Evolutionary conservation across 2,888 invertebrate species (phyloP).

Genomic region (Drosophila pseudotalamancana): DNA sequence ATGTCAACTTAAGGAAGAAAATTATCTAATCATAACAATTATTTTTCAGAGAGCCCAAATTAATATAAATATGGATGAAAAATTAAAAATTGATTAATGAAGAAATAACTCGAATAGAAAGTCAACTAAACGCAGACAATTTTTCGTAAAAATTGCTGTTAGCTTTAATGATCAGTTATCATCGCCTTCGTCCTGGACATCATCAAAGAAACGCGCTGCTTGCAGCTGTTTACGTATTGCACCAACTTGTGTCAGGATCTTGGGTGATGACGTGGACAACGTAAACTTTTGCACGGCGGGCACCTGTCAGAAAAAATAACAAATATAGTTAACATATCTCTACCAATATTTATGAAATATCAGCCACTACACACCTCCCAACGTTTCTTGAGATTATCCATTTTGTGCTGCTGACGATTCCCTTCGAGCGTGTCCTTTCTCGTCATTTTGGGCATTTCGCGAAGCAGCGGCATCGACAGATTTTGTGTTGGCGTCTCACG

Average conservation of each 20-base stretch:
- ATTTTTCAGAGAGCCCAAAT: constrained; percentile 10
- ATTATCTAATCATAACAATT: constrained; percentile 43
- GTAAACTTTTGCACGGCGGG: constrained; percentile 86
- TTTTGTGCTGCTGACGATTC: constrained; percentile 49
- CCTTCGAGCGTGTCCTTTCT: constrained; percentile 59
- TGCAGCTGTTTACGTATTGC: constrained; percentile 89
- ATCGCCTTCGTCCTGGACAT: constrained; percentile 29
- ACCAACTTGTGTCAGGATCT: constrained; percentile 88
- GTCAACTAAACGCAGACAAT: constrained; percentile 25
- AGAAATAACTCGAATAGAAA: constrained; percentile 3
- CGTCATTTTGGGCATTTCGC: constrained; percentile 85
- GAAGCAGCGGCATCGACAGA: constrained; percentile 87
- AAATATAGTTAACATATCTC: not conserved
- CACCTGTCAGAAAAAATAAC: constrained; percentile 84
- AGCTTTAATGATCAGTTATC: constrained; percentile 45
- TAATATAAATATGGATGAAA: not conserved
- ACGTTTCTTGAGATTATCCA: constrained; percentile 84
- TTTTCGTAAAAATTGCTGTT: constrained; percentile 42
- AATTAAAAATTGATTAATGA: constrained; percentile 15
- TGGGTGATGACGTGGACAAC: constrained; percentile 78
- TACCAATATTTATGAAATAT: not conserved
- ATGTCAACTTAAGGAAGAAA: constrained; percentile 22
- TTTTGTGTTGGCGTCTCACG: constrained; percentile 81
- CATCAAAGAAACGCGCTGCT: constrained; percentile 86
- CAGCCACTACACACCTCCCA: constrained; percentile 84